phyloP scores from a whole-genome alignment of 2,113 vertebrate species.

The Tachycineta bicolor region DNA sequence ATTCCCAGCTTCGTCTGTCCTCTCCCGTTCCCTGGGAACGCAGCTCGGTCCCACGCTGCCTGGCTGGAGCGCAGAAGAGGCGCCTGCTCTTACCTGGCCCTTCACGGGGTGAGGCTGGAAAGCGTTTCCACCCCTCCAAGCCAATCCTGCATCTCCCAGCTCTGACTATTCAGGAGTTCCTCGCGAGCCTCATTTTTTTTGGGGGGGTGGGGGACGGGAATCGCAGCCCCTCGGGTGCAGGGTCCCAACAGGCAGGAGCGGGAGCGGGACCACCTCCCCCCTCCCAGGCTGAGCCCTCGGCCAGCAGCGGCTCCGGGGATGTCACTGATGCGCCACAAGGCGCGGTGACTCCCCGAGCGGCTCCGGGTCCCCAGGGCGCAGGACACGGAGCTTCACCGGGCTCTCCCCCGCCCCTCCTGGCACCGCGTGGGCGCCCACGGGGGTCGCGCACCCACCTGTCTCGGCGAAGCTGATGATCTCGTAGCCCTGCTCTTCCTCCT shows the following conservation, averaged over 20 bases:
- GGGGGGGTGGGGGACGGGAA: background rate
- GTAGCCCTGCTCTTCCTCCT: constrained; percentile 78
- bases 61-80: background rate
- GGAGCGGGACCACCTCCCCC: too few species aligned
- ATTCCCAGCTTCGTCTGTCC: background rate
- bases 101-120: background rate
- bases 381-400: background rate
- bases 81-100: background rate
- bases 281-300: background rate
- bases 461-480: constrained; percentile 95
- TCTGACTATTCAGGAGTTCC: accelerated
- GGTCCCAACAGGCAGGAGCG: background rate
- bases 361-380: background rate
- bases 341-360: accelerated
- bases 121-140: accelerated
- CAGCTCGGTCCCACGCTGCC: background rate
- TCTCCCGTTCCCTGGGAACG: background rate
- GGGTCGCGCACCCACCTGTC: constrained; percentile 82
- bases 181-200: background rate
- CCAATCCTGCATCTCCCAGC: background rate
- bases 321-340: background rate
- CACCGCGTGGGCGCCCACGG: background rate
- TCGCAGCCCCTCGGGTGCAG: accelerated
- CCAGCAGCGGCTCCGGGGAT: background rate
- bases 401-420: too few species aligned